Evolutionary conservation across 2,888 invertebrate species (phyloP).

Genomic region (Scelioninae gen. 2): DNA sequence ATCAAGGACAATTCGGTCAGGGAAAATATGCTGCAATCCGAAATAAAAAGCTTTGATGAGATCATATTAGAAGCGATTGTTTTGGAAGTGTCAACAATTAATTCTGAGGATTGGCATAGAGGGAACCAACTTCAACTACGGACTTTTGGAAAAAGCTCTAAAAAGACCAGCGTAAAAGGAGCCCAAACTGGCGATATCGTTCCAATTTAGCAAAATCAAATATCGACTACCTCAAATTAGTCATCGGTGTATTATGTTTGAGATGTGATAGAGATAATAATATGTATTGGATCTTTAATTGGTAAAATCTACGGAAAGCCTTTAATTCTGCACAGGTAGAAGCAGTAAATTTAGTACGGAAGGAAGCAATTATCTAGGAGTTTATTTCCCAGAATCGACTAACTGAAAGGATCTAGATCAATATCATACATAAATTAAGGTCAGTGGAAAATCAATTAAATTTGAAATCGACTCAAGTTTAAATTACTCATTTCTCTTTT

Average conservation of each 20-base stretch:
- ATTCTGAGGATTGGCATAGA: constrained; percentile 36
- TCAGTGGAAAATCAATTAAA: constrained; percentile 21
- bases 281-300: constrained; percentile 31
- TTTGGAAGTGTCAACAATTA: constrained; percentile 31
- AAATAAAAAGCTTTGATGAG: constrained; percentile 11
- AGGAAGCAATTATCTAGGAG: neutral
- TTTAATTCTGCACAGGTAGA: too few species aligned
- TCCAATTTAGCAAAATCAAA: constrained; percentile 9
- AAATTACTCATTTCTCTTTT: constrained; percentile 34
- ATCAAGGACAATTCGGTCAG: constrained; percentile 22
- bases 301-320: constrained; percentile 3
- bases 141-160: constrained; percentile 31
- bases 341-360: too few species aligned
- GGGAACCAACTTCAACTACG: constrained; percentile 8
- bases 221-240: constrained; percentile 16
- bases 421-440: neutral
- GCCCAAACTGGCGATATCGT: constrained; percentile 1
- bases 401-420: neutral
- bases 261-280: constrained; percentile 42
- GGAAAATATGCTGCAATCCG: constrained; percentile 26
- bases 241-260: constrained; percentile 32
- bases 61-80: constrained; percentile 25
- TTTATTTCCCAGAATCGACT: constrained; percentile 30
- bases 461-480: constrained; percentile 45
- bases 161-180: neutral